Evolutionary conservation across 2,797 vertebrate genomes (phyloP), one percentile per base, ranked within the genome.

Genomic region (Eidolon dupreanum): DNA sequence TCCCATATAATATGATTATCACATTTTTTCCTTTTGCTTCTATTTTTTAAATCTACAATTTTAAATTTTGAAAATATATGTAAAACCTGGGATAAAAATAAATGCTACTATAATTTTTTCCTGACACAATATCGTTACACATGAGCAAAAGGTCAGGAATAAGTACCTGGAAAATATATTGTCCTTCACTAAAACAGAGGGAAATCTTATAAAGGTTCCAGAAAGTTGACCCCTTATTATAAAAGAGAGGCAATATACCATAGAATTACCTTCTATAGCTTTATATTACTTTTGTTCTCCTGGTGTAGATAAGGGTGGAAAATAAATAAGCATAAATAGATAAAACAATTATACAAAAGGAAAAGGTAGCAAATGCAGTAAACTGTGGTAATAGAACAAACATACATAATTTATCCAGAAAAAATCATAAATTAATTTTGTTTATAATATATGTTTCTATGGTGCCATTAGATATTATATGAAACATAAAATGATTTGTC

Each of bases 121-220:
- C 53, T 86, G 55, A 9, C 15, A 78, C 22, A 96, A 31, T 51
- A 71, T 53, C 75, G 97, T 68, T 94, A 63, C 87, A 89, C 96
- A 91, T 61, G n/a, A 79, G 57, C 57, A 93, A 96, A 96, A 96
- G 53, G 71, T 96, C 85, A 97, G 46, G 53, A 97, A 95, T 81
- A 89, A 96, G 51, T 38, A 71, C 28, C 20, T 96, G 22, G 24
- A 68, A 78, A 91, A 93, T 38, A 71, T 61, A 59, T 65, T 31
- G 9, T 68, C 8, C 77, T 88, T 97, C 65, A 75, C 31, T 36
- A n/a, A 93, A 85, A 95, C 8, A 95, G 49, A 19, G 71, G 59
- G 84, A 88, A 96, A 82, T 55, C 92, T 88, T 26, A 11, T 63
- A 96, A 88, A 84, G 66, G 92, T 96, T 74, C 51, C 85, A 49